Conservation (phyloP, 2,888 invertebrate species). For the Rhorus exstirpatorius region DNA sequence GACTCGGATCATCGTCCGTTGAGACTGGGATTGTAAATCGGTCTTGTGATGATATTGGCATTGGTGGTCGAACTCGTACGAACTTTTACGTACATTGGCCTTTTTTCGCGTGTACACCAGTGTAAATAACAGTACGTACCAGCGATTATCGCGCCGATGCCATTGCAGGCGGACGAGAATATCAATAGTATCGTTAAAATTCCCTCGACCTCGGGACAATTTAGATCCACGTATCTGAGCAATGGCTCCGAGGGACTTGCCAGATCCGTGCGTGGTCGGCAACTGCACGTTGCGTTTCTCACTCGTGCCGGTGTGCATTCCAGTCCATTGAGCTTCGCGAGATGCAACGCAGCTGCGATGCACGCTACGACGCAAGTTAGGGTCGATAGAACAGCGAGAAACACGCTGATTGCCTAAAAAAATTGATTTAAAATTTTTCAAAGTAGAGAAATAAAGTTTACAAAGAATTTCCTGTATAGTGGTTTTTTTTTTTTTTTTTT, state of each 20-base stretch:
- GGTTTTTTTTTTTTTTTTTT: neutral
- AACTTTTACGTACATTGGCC: slow-evolving; percentile 80
- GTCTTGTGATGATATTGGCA: slow-evolving; percentile 65
- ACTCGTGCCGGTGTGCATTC: slow-evolving; percentile 81
- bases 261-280: slow-evolving; percentile 75
- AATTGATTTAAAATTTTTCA: neutral
- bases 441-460: neutral
- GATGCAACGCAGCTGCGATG: slow-evolving; percentile 78
- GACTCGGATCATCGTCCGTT: slow-evolving; percentile 72
- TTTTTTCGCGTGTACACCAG: slow-evolving; percentile 79
- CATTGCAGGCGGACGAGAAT: slow-evolving; percentile 81
- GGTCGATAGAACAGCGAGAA: slow-evolving; percentile 77
- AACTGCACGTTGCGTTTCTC: slow-evolving; percentile 80
- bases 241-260: slow-evolving; percentile 73
- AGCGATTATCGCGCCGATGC: slow-evolving; percentile 77
- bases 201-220: slow-evolving; percentile 82
- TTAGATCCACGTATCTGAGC: slow-evolving; percentile 80
- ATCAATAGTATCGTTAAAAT: slow-evolving; percentile 80
- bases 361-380: slow-evolving; percentile 79
- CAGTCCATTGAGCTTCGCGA: slow-evolving; percentile 77
- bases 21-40: slow-evolving; percentile 74
- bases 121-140: slow-evolving; percentile 82
- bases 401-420: slow-evolving; percentile 77
- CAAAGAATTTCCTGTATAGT: neutral
- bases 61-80: slow-evolving; percentile 73